A percentile compares a stretch with the other conserved stretches of the same genome.
Evolutionary conservation across 2,888 invertebrate genomes (phyloP).

Genomic region (Dryococelus australis): DNA sequence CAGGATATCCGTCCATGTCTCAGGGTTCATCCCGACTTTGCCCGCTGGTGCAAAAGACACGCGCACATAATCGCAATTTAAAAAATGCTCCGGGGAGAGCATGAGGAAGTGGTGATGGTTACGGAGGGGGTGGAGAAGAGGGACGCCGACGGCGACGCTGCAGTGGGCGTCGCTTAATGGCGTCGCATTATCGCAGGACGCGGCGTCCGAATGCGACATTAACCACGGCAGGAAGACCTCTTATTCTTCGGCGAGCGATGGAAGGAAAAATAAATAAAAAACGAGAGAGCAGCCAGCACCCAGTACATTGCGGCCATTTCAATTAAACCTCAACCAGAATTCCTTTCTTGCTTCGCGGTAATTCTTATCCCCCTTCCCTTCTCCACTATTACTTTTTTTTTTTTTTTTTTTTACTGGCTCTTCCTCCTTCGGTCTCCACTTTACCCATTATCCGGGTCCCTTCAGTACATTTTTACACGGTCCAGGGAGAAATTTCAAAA

Average conservation of each 20-base stretch:
- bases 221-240: slow-evolving; percentile 1
- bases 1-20: too few species aligned
- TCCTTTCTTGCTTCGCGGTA: slow-evolving; percentile 22
- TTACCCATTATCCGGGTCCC: background rate
- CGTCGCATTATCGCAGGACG: background rate
- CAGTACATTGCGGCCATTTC: slow-evolving; percentile 13
- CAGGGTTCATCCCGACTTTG: too few species aligned
- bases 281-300: background rate
- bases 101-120: too few species aligned
- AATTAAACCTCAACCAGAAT: slow-evolving; percentile 23
- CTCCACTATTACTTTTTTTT: background rate
- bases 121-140: too few species aligned
- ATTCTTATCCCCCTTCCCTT: background rate
- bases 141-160: background rate
- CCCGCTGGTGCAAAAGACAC: background rate
- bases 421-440: background rate
- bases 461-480: slow-evolving; percentile 20
- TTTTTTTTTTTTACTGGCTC: too few species aligned
- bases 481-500: slow-evolving; percentile 12
- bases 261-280: background rate
- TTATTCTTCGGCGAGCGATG: background rate
- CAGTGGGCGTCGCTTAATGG: background rate
- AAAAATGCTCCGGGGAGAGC: background rate
- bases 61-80: background rate
- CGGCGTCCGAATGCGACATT: background rate